Evolutionary conservation across 2,888 invertebrate genomes (phyloP).

Genomic region (Hyppa rectilinea): DNA sequence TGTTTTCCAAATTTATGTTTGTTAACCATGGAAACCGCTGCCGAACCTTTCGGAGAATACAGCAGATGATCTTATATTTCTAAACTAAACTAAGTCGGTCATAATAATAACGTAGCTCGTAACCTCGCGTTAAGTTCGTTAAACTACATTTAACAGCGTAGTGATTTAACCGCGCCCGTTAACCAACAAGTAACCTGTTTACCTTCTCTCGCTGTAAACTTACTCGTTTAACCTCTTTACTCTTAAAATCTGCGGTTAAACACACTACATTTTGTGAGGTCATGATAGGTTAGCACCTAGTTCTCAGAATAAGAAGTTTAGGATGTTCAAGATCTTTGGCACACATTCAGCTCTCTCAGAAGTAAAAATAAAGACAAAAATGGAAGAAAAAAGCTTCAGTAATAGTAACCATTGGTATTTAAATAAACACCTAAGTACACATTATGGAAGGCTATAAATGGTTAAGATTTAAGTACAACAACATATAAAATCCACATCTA

Average conservation of each 20-base stretch:
- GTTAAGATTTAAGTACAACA: background rate
- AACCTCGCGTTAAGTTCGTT: constrained; percentile 37
- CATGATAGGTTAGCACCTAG: background rate
- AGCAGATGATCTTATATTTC: background rate
- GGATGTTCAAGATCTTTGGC: background rate
- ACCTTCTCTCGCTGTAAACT: constrained; percentile 40
- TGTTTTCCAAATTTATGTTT: too few relatives aligned
- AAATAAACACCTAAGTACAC: background rate
- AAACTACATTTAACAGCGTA: constrained; percentile 28
- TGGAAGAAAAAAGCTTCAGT: background rate
- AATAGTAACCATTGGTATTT: background rate
- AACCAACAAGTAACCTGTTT: constrained; percentile 53
- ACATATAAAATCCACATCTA: background rate
- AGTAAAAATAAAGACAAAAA: too few relatives aligned
- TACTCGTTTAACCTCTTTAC: constrained; percentile 44
- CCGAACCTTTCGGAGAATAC: background rate
- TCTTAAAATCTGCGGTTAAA: constrained; percentile 46
- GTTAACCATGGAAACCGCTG: background rate
- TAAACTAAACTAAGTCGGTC: constrained; percentile 1
- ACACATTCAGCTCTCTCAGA: background rate
- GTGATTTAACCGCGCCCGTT: constrained; percentile 51
- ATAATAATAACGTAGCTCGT: constrained; percentile 20
- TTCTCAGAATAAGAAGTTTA: background rate
- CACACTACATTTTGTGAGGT: constrained; percentile 15
- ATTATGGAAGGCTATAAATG: background rate